These are phyloP conservation scores for Ochropleura plecta DNA, from an alignment of 2,888 invertebrate species.

Conservation along the genomic window DNA sequence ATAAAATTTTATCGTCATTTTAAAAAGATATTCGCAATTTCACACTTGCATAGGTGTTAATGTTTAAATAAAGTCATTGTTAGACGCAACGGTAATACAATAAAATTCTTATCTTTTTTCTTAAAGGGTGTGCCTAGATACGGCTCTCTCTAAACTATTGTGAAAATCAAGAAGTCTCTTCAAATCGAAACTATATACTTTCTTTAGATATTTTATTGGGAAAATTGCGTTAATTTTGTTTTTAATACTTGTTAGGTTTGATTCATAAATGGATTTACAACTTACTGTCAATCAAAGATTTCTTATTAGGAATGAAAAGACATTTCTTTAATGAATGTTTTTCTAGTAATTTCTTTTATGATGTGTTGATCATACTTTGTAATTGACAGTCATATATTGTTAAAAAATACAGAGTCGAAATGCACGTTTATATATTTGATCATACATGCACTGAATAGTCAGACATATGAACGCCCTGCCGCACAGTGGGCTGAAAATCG, in stretches of 20 bases:
- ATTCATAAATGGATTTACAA: background rate
- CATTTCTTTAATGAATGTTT: background rate
- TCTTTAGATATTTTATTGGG: background rate
- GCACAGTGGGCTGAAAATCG: no score
- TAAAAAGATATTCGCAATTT: slow-evolving; percentile 40
- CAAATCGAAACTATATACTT: background rate
- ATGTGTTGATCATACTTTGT: background rate
- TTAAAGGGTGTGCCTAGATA: slow-evolving; percentile 5
- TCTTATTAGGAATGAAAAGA: background rate
- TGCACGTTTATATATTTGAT: no score
- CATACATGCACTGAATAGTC: background rate
- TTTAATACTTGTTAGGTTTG: background rate
- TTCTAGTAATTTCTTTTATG: background rate
- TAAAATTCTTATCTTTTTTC: slow-evolving; percentile 1
- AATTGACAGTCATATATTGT: background rate
- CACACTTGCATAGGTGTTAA: slow-evolving; percentile 41
- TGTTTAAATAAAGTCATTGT: slow-evolving; percentile 30
- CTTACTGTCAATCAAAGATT: background rate
- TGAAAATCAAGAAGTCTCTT: slow-evolving; percentile 4
- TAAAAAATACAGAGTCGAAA: background rate
- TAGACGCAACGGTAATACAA: slow-evolving; percentile 16
- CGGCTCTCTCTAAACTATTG: slow-evolving; percentile 22
- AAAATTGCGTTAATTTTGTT: background rate
- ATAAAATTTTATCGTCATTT: slow-evolving; percentile 34
- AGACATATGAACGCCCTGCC: background rate